phyloP scores from a whole-genome alignment of 2,888 invertebrate genomes.

The Nephrocerus scutellatus region DNA sequence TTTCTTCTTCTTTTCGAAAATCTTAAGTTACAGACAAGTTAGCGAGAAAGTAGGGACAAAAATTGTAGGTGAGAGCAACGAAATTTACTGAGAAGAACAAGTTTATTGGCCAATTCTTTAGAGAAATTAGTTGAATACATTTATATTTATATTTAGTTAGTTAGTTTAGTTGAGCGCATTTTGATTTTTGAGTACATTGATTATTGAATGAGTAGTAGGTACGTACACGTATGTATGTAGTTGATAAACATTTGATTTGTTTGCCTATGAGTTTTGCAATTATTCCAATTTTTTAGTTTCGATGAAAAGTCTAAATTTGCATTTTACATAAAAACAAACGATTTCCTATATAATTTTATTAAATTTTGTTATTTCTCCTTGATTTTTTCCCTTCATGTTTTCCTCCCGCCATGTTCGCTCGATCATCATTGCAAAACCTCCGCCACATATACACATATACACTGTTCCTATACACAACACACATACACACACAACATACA shows the following conservation, averaged over 20 bases:
- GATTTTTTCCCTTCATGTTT: conserved; percentile 12
- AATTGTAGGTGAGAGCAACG: not conserved
- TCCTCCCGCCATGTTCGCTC: conserved; percentile 13
- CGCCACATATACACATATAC: conserved; percentile 21
- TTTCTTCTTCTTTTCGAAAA: conserved; percentile 7
- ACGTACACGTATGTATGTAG: too few relatives aligned
- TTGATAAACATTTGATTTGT: conserved; percentile 13
- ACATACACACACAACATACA: conserved; percentile 8
- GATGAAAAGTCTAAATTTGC: too few relatives aligned
- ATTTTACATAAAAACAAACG: too few relatives aligned
- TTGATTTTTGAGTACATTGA: too few relatives aligned
- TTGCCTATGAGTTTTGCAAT: conserved; percentile 11
- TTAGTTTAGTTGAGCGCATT: too few relatives aligned
- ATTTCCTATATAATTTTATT: too few relatives aligned
- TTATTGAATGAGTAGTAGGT: conserved; percentile 19
- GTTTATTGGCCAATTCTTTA: conserved; percentile 29
- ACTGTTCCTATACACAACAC: conserved; percentile 16
- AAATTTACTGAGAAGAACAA: conserved; percentile 4
- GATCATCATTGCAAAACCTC: conserved; percentile 21
- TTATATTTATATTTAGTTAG: conserved; percentile 16
- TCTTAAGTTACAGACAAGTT: conserved; percentile 8
- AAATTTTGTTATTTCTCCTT: conserved; percentile 9
- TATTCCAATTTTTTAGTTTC: too few relatives aligned
- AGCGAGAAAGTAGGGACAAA: conserved; percentile 14
- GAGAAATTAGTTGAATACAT: conserved; percentile 14